Evolutionary conservation across 2,113 vertebrate genomes (phyloP).

Genomic region (Casuarius casuarius): DNA sequence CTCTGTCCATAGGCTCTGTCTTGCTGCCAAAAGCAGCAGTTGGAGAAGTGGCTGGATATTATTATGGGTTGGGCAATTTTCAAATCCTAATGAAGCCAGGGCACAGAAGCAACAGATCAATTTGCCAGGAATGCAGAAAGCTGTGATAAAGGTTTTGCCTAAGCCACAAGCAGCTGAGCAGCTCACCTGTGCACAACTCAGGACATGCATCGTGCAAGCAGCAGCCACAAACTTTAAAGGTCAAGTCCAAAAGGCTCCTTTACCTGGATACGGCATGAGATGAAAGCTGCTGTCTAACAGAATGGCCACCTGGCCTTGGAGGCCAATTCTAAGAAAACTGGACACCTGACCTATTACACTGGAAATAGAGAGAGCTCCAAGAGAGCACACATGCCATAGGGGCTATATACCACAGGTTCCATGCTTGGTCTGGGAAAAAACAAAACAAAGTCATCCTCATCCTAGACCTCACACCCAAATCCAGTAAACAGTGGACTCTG

Average conservation of each 20-base stretch:
- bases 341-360: neutral
- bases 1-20: neutral
- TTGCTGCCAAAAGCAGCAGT: neutral
- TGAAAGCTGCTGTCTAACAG: neutral
- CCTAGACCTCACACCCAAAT: neutral
- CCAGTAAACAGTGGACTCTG: neutral
- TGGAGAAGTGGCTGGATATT: neutral
- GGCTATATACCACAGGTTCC: rapidly evolving
- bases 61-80: neutral
- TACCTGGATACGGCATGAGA: neutral
- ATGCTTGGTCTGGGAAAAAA: neutral
- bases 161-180: neutral
- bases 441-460: neutral
- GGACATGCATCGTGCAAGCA: neutral
- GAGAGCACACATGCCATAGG: neutral
- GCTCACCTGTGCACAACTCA: neutral
- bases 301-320: neutral
- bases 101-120: neutral
- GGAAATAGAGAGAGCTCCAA: neutral
- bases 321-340: neutral
- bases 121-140: neutral
- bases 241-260: neutral
- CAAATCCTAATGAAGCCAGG: neutral
- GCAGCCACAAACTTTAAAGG: neutral
- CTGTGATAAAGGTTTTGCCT: neutral